Evolutionary conservation across 1,140 invertebrate species (phyloP), one percentile per base, ranked within the genome.

Genomic region (Cylas formicarius): DNA sequence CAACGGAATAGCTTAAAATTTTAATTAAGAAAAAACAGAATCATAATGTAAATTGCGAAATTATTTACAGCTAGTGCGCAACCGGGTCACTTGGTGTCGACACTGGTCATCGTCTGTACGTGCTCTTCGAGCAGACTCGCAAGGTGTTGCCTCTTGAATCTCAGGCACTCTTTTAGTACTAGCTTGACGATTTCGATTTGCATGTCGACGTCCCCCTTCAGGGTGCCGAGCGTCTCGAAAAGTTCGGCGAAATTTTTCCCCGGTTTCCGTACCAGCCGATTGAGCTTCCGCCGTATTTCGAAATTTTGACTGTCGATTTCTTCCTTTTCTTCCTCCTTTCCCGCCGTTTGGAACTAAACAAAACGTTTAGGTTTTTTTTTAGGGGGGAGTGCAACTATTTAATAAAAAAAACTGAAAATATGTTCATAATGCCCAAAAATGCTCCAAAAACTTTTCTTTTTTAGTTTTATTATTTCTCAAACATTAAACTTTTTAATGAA

Each of bases 101-200:
- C 31, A 10, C 8, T 35, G n/a, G 42, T 19, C 45, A 48, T 41
- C 10, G 16, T 56, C 36, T 57, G 50, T 24, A 64, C 56, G 35
- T 68, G 54, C 41, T 70, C 27, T 34, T 63, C 60, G 13, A 65
- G 50, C 41, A 64, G 48, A 43, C 48, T 44, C 4, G 83, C 82
- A 54, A 91, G 72, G 51, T 76, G 73, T 54, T 80, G 78, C 33
- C 86, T 73, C 63, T 90, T 89, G 65, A 90, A 91, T 33, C 88
- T 72, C 43, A 80, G 60, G 7, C 84, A 84, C 69, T 90, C 88
- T 43, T 75, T 76, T 31, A 88, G 80, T 38, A 89, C 75, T 53
- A 86, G 78, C 52, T 78, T 73, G 21, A 90, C 69, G 60, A 89
- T 78, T 43, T 73, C 72, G 17, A 80, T 70, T 65, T 78, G 75